These are phyloP conservation scores for Chaetophractus vellerosus DNA, from an alignment of 2,797 vertebrate genomes.

Conservation along the genomic window DNA sequence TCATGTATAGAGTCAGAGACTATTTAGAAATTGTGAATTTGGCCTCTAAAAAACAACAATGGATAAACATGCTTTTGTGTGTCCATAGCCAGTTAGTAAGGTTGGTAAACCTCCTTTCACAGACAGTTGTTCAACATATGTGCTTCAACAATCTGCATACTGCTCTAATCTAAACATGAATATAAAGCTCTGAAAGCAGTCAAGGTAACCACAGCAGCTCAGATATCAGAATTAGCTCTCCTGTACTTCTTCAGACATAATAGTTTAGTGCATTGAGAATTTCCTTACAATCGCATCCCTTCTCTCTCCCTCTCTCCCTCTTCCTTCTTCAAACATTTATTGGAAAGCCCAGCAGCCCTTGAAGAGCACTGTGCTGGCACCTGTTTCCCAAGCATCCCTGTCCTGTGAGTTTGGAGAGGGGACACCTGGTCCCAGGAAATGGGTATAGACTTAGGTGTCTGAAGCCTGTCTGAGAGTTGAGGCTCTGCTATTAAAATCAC, in stretches of 20 bases:
- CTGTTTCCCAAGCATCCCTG: not conserved
- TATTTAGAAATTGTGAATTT: slow-evolving; percentile 47
- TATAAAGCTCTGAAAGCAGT: not conserved
- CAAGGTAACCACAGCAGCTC: not conserved
- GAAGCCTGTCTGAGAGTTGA: not conserved
- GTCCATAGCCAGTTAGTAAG: not conserved
- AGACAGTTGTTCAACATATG: not conserved
- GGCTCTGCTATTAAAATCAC: slow-evolving; percentile 73
- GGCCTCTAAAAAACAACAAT: slow-evolving; percentile 23
- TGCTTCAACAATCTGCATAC: not conserved
- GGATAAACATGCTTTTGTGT: not conserved
- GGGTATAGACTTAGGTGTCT: not conserved
- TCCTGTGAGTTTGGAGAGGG: not conserved
- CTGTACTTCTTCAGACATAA: not conserved
- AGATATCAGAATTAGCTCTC: not conserved
- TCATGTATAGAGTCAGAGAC: not conserved
- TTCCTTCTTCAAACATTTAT: not conserved
- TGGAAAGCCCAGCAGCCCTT: not conserved
- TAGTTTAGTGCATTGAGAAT: not conserved
- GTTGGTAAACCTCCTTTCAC: not conserved
- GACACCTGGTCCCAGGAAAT: not conserved
- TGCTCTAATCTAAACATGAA: not conserved
- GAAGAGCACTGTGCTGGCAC: not conserved
- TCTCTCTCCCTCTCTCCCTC: not conserved
- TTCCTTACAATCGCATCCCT: not conserved